Evolutionary conservation across 2,888 invertebrate species (phyloP).

Genomic region (Cantharis rustica): DNA sequence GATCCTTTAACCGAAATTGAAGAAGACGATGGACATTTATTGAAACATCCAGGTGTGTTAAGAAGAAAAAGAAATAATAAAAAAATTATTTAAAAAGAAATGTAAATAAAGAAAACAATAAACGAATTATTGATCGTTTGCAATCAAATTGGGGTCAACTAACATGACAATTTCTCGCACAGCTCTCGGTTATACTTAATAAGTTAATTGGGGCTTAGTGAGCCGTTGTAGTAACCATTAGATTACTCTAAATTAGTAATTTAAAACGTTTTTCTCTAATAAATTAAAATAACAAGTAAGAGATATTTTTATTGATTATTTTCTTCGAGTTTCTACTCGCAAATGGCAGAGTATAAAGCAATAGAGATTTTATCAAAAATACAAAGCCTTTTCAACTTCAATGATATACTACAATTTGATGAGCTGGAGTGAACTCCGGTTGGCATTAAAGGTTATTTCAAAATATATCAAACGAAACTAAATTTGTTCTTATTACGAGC

Average conservation of each 20-base stretch:
- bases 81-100: constrained; percentile 24
- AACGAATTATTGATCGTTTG: not conserved
- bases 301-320: not conserved
- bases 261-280: not conserved
- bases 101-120: not conserved
- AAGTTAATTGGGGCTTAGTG: not conserved
- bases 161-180: not conserved
- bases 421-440: too few relatives aligned
- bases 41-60: constrained; percentile 68
- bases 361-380: not conserved
- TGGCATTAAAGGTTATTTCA: too few relatives aligned
- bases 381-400: too few relatives aligned
- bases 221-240: not conserved
- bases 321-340: not conserved
- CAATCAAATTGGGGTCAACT: not conserved
- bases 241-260: not conserved
- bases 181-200: not conserved
- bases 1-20: constrained; percentile 66
- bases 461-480: too few relatives aligned
- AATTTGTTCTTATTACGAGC: too few relatives aligned
- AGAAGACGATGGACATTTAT: constrained; percentile 71
- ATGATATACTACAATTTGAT: too few relatives aligned
- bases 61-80: constrained; percentile 60
- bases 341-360: not conserved
- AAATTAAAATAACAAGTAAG: not conserved